phyloP scores from a whole-genome alignment of 2,888 invertebrate species.

The Dicyrtomina minuta region DNA sequence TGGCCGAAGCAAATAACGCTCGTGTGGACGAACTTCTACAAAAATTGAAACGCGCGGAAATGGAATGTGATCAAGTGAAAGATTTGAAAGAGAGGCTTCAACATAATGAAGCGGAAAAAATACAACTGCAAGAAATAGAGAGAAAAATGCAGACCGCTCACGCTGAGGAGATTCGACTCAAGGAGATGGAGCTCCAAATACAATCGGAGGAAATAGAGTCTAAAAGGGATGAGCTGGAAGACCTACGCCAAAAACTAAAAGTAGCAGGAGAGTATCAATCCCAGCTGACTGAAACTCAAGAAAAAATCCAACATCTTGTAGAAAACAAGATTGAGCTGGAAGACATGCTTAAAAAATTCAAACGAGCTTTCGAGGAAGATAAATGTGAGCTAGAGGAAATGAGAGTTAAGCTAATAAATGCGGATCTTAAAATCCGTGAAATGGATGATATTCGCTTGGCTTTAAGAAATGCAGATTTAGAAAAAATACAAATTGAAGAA shows the following conservation, averaged over 20 bases:
- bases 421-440: conserved; percentile 11
- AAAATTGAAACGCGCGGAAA: conserved; percentile 12
- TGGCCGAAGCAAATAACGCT: conserved; percentile 9
- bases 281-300: neutral
- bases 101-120: conserved; percentile 11
- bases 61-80: neutral
- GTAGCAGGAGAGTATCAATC: neutral
- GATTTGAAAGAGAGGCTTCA: neutral
- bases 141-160: neutral
- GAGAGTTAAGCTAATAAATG: conserved; percentile 1
- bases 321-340: neutral
- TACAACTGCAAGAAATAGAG: conserved; percentile 3
- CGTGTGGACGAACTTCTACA: conserved; percentile 5
- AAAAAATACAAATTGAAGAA: conserved; percentile 8
- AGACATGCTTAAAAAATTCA: neutral
- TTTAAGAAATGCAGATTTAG: neutral
- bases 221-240: conserved; percentile 6
- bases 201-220: conserved; percentile 10
- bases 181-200: conserved; percentile 5
- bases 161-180: conserved; percentile 14
- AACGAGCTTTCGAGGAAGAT: neutral
- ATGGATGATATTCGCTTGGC: neutral
- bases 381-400: neutral
- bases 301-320: neutral
- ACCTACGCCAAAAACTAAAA: neutral